Conservation (phyloP, 2,888 invertebrate genomes). For the Caenorhabditis doughertyi region DNA sequence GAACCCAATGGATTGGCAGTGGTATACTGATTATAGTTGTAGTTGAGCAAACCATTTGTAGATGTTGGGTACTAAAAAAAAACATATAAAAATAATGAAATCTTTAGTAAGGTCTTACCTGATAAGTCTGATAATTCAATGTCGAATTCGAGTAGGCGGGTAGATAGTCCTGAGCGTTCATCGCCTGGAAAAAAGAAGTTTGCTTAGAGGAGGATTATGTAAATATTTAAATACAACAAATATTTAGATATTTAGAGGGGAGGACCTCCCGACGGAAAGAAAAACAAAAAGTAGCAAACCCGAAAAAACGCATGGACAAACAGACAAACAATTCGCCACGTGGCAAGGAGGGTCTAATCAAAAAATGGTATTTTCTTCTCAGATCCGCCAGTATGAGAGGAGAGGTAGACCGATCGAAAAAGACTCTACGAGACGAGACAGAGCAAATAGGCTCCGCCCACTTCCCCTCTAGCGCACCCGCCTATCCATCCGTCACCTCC, state of each 20-base stretch:
- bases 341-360: slow-evolving; percentile 1
- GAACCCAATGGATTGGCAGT: slow-evolving; percentile 59
- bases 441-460: slow-evolving; percentile 25
- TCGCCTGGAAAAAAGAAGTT: slow-evolving; percentile 61
- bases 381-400: no score
- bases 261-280: slow-evolving; percentile 11
- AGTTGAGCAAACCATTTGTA: slow-evolving; percentile 54
- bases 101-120: no score
- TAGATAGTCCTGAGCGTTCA: slow-evolving; percentile 72
- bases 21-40: slow-evolving; percentile 51
- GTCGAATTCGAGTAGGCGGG: slow-evolving; percentile 69
- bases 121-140: slow-evolving; percentile 62
- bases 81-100: no score
- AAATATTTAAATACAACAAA: slow-evolving; percentile 63
- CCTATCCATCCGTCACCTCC: slow-evolving; percentile 19
- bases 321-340: slow-evolving; percentile 2
- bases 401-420: no score
- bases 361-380: slow-evolving; percentile 30
- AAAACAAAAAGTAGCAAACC: slow-evolving; percentile 10
- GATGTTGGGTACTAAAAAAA: slow-evolving; percentile 57
- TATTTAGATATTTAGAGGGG: slow-evolving; percentile 51
- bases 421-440: slow-evolving; percentile 2
- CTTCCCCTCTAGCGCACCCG: not conserved
- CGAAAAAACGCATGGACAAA: slow-evolving; percentile 28
- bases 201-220: slow-evolving; percentile 48